These are phyloP conservation scores for Gymnosoma rotundatum DNA, from an alignment of 2,888 invertebrate species.

Conservation along the genomic window DNA sequence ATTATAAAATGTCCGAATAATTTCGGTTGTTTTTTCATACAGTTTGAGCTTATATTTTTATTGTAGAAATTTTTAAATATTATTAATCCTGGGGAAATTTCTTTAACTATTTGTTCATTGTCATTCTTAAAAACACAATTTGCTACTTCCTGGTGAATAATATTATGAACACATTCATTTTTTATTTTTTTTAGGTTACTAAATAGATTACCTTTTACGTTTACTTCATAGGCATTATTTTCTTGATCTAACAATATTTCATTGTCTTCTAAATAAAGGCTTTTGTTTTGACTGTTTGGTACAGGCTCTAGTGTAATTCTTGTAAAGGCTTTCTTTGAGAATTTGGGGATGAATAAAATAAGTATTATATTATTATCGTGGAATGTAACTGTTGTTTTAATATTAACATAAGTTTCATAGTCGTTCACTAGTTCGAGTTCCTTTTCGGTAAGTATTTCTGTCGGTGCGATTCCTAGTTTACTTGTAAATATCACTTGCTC, in stretches of 20 bases:
- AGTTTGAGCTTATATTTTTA: conserved; percentile 46
- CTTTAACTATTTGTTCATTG: conserved; percentile 25
- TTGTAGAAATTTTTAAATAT: conserved; percentile 52
- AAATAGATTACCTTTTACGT: conserved; percentile 43
- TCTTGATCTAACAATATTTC: conserved; percentile 44
- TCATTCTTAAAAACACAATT: conserved; percentile 46
- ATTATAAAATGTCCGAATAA: conserved; percentile 48
- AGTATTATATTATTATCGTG: conserved; percentile 62
- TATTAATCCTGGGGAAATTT: conserved; percentile 47
- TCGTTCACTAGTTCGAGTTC: conserved; percentile 47
- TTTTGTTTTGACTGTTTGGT: conserved; percentile 43
- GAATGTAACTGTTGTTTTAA: conserved; percentile 58
- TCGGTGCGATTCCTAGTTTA: conserved; percentile 60
- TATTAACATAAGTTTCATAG: conserved; percentile 54
- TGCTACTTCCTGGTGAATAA: conserved; percentile 50
- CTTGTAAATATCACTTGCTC: conserved; percentile 62
- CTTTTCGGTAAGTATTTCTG: conserved; percentile 55
- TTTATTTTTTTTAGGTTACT: conserved; percentile 32
- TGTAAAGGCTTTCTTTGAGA: conserved; percentile 25
- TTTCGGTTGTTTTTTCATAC: conserved; percentile 55
- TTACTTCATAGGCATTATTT: conserved; percentile 39
- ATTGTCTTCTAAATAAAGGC: conserved; percentile 7
- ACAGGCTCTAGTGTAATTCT: conserved; percentile 44
- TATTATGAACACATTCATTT: conserved; percentile 47
- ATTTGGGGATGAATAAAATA: conserved; percentile 43